Percentiles rank a stretch among this genome's conserved stretches.
phyloP scores from a whole-genome alignment of 2,113 vertebrate genomes.

The Rhineura floridana region DNA sequence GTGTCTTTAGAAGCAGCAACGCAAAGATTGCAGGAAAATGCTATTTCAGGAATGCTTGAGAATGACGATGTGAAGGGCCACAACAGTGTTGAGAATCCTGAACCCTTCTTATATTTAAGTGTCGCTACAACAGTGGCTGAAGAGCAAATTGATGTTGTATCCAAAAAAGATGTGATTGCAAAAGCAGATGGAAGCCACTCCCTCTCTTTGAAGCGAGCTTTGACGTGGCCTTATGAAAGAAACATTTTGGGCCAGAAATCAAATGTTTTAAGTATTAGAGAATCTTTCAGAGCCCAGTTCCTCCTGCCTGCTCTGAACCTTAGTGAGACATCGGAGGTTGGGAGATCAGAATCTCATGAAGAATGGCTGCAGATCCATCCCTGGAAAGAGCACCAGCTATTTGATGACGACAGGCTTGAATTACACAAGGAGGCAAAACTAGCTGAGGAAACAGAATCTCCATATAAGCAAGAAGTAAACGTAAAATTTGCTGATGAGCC shows the following conservation, averaged over 20 bases:
- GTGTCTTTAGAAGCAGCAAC: neutral
- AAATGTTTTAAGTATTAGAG: neutral
- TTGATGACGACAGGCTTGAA: neutral
- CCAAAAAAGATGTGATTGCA: neutral
- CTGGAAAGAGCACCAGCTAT: neutral
- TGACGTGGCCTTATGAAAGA: conserved; percentile 46
- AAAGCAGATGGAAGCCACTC: neutral
- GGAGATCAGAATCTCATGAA: neutral
- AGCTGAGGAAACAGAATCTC: neutral
- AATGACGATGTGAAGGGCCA: neutral
- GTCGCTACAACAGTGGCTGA: conserved; percentile 9
- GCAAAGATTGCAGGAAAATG: neutral
- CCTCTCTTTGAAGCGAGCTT: conserved; percentile 20
- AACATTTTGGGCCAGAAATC: neutral
- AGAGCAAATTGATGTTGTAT: neutral
- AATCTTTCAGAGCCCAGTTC: conserved; percentile 10
- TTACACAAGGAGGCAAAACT: neutral
- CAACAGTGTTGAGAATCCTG: neutral
- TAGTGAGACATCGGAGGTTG: neutral
- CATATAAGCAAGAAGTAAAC: neutral
- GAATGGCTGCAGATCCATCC: neutral
- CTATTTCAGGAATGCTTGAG: neutral
- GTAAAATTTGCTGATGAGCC: neutral
- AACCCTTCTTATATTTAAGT: conserved; percentile 47
- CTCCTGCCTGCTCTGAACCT: neutral